A percentile compares a stretch with the other conserved stretches of the same genome.
These are phyloP conservation scores for Catocala fraxini DNA, from an alignment of 2,888 invertebrate species.

Conservation along the genomic window DNA sequence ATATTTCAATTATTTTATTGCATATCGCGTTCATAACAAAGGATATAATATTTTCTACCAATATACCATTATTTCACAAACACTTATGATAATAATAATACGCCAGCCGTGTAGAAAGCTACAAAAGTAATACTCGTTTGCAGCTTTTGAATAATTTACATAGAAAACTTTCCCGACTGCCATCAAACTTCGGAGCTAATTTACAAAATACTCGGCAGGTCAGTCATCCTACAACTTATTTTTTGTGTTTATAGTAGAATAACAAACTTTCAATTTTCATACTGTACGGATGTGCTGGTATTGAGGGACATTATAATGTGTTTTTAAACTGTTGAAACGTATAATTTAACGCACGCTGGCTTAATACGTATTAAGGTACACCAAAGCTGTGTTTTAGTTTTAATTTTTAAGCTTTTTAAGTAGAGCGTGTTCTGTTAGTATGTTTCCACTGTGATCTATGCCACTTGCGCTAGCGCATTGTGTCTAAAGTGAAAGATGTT, in stretches of 20 bases:
- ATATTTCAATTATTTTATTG: too few species aligned
- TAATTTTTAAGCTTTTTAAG: too few species aligned
- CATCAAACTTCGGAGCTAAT: slow-evolving; percentile 34
- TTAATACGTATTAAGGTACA: too few species aligned
- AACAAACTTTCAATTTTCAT: neutral
- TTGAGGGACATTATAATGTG: too few species aligned
- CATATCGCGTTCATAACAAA: too few species aligned
- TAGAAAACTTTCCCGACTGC: slow-evolving; percentile 42
- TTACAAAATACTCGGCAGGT: slow-evolving; percentile 23
- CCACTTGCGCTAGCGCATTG: too few species aligned
- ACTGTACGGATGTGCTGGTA: neutral
- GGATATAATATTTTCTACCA: neutral
- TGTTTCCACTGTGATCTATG: too few species aligned
- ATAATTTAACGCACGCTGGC: too few species aligned
- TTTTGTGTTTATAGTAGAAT: slow-evolving; percentile 10
- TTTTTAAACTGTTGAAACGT: too few species aligned
- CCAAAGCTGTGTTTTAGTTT: too few species aligned
- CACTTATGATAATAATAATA: slow-evolving; percentile 20
- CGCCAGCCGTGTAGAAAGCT: slow-evolving; percentile 48
- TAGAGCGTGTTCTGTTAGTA: too few species aligned
- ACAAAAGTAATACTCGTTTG: slow-evolving; percentile 47
- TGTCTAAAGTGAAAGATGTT: too few species aligned
- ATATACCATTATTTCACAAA: slow-evolving; percentile 15
- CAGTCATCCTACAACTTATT: slow-evolving; percentile 12
- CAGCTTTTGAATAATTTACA: slow-evolving; percentile 51